These are phyloP conservation scores for Drosophila arawakana DNA, from an alignment of 1,140 invertebrate genomes.

Conservation along the genomic window DNA sequence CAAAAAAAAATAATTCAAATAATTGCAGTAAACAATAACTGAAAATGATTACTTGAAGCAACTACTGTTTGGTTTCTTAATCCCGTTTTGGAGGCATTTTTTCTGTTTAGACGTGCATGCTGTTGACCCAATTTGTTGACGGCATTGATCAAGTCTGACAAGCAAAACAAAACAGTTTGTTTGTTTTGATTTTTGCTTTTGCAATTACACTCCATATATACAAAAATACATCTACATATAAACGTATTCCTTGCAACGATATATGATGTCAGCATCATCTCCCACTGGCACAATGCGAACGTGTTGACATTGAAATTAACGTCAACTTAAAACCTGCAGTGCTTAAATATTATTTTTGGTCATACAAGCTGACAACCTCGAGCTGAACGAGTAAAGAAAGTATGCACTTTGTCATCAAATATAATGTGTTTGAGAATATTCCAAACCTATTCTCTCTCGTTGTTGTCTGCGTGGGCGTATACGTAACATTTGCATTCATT, in stretches of 20 bases:
- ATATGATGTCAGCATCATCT: slow-evolving; percentile 66
- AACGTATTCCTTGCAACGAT: slow-evolving; percentile 32
- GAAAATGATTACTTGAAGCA: slow-evolving; percentile 26
- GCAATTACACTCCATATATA: slow-evolving; percentile 43
- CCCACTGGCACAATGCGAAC: slow-evolving; percentile 22
- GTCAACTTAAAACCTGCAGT: slow-evolving; percentile 18
- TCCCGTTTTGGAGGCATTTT: slow-evolving; percentile 15
- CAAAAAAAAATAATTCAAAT: not conserved
- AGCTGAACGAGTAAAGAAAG: slow-evolving; percentile 13
- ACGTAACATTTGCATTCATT: slow-evolving; percentile 27
- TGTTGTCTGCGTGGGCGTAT: slow-evolving; percentile 35
- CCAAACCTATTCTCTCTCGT: not conserved
- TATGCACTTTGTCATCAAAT: not conserved
- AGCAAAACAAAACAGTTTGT: slow-evolving; percentile 55
- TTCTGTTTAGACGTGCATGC: slow-evolving; percentile 9
- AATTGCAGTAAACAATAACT: not conserved
- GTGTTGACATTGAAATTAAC: slow-evolving; percentile 55
- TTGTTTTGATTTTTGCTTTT: slow-evolving; percentile 47
- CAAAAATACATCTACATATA: not conserved
- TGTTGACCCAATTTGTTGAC: slow-evolving; percentile 68
- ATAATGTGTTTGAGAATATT: not conserved
- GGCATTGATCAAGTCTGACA: slow-evolving; percentile 40
- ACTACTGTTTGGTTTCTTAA: slow-evolving; percentile 54
- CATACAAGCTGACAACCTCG: slow-evolving; percentile 14
- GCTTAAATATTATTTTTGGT: slow-evolving; percentile 39